A percentile compares a stretch with the other conserved stretches of the same genome.
Conservation (phyloP, 2,888 invertebrate genomes). For the Drosophila niveifrons region DNA sequence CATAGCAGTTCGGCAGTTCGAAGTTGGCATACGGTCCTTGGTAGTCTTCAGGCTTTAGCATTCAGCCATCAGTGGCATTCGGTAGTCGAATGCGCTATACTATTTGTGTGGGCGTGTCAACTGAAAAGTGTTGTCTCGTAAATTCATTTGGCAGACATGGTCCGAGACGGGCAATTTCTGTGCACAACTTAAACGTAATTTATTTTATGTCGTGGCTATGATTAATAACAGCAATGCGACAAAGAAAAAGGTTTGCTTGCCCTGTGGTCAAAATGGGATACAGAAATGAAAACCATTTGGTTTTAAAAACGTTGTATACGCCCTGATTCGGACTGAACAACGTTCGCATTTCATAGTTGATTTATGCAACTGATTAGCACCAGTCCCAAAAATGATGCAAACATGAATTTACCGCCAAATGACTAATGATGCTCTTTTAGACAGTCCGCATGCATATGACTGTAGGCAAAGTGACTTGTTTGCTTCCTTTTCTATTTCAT, state of each 20-base stretch:
- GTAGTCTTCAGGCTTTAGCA: background rate
- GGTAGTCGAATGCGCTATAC: conserved; percentile 58
- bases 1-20: conserved; percentile 18
- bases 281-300: conserved; percentile 53
- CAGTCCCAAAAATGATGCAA: conserved; percentile 65
- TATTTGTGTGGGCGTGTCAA: conserved; percentile 64
- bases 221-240: conserved; percentile 71
- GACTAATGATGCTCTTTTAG: conserved; percentile 68
- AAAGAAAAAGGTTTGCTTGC: conserved; percentile 56
- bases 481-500: conserved; percentile 33
- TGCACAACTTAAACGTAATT: conserved; percentile 74
- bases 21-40: conserved; percentile 4
- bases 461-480: conserved; percentile 52
- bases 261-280: conserved; percentile 62
- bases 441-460: conserved; percentile 53
- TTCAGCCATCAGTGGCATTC: conserved; percentile 18
- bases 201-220: conserved; percentile 79
- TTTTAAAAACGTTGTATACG: conserved; percentile 50
- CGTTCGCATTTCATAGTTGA: conserved; percentile 60
- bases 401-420: conserved; percentile 68
- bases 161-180: conserved; percentile 56
- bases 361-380: conserved; percentile 80
- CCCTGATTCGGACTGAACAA: conserved; percentile 1
- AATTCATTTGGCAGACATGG: conserved; percentile 73
- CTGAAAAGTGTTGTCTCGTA: conserved; percentile 78